These are phyloP conservation scores for Xyrichtys novacula DNA, from an alignment of 2,797 vertebrate genomes.

Conservation along the genomic window DNA sequence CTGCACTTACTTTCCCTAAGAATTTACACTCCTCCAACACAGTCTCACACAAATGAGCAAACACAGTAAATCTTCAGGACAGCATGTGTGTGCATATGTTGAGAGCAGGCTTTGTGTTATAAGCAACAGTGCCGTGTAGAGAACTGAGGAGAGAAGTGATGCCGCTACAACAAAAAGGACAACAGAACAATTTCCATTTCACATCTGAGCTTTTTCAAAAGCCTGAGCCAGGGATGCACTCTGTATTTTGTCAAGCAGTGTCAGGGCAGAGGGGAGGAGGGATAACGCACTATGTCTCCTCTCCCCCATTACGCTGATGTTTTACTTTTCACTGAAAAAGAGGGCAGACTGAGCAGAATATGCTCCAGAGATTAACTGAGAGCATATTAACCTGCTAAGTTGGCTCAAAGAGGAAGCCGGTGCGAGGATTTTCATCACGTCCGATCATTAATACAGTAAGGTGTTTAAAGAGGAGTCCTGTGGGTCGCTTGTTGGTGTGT, in stretches of 20 bases:
- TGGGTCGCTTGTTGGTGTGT: constrained; percentile 7
- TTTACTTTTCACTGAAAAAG: constrained; percentile 27
- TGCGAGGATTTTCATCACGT: constrained; percentile 23
- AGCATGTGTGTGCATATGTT: constrained; percentile 1
- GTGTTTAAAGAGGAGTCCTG: constrained; percentile 18
- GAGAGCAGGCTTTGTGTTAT: constrained; percentile 1
- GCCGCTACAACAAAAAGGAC: constrained; percentile 62
- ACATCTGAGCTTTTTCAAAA: constrained; percentile 86
- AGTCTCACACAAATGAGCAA: background rate
- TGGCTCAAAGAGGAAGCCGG: constrained; percentile 19
- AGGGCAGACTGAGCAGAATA: constrained; percentile 34
- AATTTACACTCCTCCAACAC: background rate
- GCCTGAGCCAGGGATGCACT: constrained; percentile 74
- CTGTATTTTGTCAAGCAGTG: constrained; percentile 56
- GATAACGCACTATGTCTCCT: constrained; percentile 12
- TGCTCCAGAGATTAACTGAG: constrained; percentile 49
- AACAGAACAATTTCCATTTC: constrained; percentile 89
- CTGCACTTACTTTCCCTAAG: background rate
- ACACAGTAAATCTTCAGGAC: constrained; percentile 7
- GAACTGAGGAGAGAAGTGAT: constrained; percentile 35
- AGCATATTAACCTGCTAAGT: constrained; percentile 37
- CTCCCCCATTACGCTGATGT: constrained; percentile 38
- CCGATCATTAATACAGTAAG: constrained; percentile 15
- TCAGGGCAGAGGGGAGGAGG: constrained; percentile 62
- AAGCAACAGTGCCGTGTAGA: constrained; percentile 22